Evolutionary conservation across 2,113 vertebrate species (phyloP).

Genomic region (Corythornis vintsioides): DNA sequence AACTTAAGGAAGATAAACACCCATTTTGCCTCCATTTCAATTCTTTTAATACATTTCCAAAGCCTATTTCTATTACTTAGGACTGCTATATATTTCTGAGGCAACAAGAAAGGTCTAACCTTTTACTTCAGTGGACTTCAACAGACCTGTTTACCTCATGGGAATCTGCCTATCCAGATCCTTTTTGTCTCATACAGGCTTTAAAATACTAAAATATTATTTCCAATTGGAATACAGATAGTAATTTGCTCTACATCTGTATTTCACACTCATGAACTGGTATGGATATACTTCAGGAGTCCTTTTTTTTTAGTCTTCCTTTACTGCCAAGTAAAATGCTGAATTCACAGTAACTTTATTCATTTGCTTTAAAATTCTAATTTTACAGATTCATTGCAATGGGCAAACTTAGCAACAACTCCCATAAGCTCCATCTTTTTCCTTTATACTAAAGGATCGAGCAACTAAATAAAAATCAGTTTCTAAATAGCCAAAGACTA

Average conservation of each 20-base stretch:
- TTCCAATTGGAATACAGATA: neutral
- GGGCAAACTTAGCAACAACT: neutral
- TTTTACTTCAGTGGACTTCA: neutral
- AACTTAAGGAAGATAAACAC: neutral
- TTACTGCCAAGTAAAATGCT: neutral
- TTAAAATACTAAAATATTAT: neutral
- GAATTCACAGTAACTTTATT: neutral
- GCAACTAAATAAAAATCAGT: neutral
- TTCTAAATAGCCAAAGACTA: neutral
- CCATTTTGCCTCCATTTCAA: neutral
- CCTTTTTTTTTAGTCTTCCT: neutral
- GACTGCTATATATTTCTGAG: neutral
- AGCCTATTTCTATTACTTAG: neutral
- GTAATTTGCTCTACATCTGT: neutral
- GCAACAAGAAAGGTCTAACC: neutral
- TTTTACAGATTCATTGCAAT: neutral
- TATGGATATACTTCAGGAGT: neutral
- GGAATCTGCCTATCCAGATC: neutral
- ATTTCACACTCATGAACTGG: neutral
- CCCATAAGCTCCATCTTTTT: neutral
- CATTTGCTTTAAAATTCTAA: neutral
- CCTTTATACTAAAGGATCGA: neutral
- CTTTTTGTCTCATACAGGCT: neutral
- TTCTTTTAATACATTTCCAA: neutral
- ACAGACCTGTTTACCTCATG: neutral